phyloP scores from a whole-genome alignment of 1,140 invertebrate genomes.

The Drosophila triauraria region DNA sequence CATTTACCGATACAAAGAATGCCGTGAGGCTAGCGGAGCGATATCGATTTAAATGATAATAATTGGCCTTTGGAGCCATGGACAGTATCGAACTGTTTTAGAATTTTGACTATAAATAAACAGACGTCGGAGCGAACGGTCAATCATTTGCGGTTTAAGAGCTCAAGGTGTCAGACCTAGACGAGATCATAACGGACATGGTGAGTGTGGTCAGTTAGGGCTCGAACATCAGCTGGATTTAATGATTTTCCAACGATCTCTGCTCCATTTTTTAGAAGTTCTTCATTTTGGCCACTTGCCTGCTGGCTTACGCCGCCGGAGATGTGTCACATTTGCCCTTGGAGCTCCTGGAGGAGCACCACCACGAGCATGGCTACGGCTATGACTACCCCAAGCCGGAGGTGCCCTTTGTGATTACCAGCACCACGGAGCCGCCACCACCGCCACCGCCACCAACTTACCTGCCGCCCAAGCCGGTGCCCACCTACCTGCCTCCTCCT shows the following conservation, averaged over 20 bases:
- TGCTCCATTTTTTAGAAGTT: slow-evolving; percentile 44
- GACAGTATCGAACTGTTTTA: slow-evolving; percentile 66
- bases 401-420: slow-evolving; percentile 64
- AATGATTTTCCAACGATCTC: not conserved
- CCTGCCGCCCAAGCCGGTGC: slow-evolving; percentile 58
- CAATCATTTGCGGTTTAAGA: slow-evolving; percentile 74
- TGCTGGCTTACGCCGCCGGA: slow-evolving; percentile 59
- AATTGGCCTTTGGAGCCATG: slow-evolving; percentile 79
- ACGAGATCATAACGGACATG: slow-evolving; percentile 42
- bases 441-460: slow-evolving; percentile 67
- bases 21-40: slow-evolving; percentile 46
- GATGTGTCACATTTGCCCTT: slow-evolving; percentile 75
- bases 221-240: not conserved
- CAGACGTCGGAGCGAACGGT: slow-evolving; percentile 49
- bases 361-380: slow-evolving; percentile 58
- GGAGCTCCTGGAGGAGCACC: slow-evolving; percentile 49
- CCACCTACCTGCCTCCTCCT: slow-evolving; percentile 55
- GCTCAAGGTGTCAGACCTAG: slow-evolving; percentile 69
- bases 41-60: slow-evolving; percentile 83
- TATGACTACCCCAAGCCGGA: slow-evolving; percentile 72
- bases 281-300: slow-evolving; percentile 51
- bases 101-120: slow-evolving; percentile 82
- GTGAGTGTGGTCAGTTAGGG: slow-evolving; percentile 45
- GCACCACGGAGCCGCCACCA: slow-evolving; percentile 55
- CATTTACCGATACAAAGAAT: slow-evolving; percentile 56